phyloP scores from a whole-genome alignment of 2,888 invertebrate species.

The Chymomyza caudatula region DNA sequence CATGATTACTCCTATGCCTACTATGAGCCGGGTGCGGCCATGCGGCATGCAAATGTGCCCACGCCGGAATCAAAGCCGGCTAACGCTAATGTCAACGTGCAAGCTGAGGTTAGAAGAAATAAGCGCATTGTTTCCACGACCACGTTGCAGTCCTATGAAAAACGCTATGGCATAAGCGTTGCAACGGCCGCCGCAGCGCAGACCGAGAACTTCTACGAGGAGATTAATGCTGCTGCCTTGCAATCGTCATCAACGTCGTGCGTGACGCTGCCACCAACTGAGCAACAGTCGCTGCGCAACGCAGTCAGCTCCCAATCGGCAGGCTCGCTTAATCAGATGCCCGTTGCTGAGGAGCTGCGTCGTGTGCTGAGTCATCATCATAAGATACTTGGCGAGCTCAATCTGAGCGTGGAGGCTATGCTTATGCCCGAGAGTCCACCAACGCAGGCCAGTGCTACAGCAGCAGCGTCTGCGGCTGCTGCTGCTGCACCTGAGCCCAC shows the following conservation, averaged over 20 bases:
- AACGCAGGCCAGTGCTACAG: conserved; percentile 74
- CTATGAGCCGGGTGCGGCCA: conserved; percentile 85
- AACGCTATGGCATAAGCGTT: conserved; percentile 80
- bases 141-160: conserved; percentile 83
- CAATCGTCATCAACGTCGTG: conserved; percentile 27
- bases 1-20: conserved; percentile 90
- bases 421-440: conserved; percentile 87
- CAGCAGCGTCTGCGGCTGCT: conserved; percentile 17
- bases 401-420: conserved; percentile 93
- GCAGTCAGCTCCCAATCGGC: conserved; percentile 80
- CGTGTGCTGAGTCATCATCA: conserved; percentile 90
- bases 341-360: conserved; percentile 90
- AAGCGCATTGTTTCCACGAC: conserved; percentile 74
- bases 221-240: conserved; percentile 68
- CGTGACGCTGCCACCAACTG: too few relatives aligned
- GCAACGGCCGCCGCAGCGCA: conserved; percentile 15
- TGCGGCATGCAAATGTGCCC: conserved; percentile 83
- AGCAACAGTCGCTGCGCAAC: conserved; percentile 33
- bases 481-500: conserved; percentile 68
- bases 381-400: conserved; percentile 89
- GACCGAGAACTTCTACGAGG: conserved; percentile 72
- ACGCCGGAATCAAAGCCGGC: conserved; percentile 76
- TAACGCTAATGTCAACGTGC: conserved; percentile 31
- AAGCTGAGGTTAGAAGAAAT: conserved; percentile 77
- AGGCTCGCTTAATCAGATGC: conserved; percentile 84